Evolutionary conservation across 1,140 invertebrate species (phyloP), one percentile per base, ranked within the genome.

Genomic region (Thereuonema tuberculata): DNA sequence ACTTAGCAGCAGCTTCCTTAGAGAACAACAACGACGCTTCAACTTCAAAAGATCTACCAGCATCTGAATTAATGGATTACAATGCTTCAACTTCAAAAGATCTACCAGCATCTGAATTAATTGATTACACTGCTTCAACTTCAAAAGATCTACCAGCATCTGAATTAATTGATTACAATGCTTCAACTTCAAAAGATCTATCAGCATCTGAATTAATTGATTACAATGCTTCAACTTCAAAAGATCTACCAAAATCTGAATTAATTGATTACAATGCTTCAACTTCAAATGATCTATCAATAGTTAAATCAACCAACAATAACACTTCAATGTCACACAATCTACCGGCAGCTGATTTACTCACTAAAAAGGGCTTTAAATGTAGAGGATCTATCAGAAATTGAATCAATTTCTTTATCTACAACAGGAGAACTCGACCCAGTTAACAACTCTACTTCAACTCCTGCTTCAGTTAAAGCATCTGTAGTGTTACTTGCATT

Each of bases 1-100:
- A 56, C 43, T 56, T 61, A 61, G 52, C 46, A 61, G 43, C 37
- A 56, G 27, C 27, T 56, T 50, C 26, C 26, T 61, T 56, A 56
- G 46, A 49, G 53, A 61, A 61, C 52, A 61, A 50, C 43, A 56
- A 61, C 27, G 43, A 5, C 31, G 53, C 25, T 50, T 55, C 52
- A 60, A 60, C 59, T 55, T 60, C 52, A 60, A 43, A 56, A 60
- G 31, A 37, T 37, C 5, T 37, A 37, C 31, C 31, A 37, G 31
- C 31, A 37, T 37, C 31, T 37, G 31, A 37, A 37, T 37, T 37
- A 37, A 37, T 37, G 5, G 31, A 37, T 37, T 37, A 37, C 31
- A 37, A 37, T 37, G 31, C 31, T 37, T 37, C 31, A 37, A 37
- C 31, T 37, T 37, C 31, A 37, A 37, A 37, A 9, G 31, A 37